Evolutionary conservation across 2,888 invertebrate species (phyloP), one percentile per base, ranked within the genome.

Genomic region (Drosophila cracens): DNA sequence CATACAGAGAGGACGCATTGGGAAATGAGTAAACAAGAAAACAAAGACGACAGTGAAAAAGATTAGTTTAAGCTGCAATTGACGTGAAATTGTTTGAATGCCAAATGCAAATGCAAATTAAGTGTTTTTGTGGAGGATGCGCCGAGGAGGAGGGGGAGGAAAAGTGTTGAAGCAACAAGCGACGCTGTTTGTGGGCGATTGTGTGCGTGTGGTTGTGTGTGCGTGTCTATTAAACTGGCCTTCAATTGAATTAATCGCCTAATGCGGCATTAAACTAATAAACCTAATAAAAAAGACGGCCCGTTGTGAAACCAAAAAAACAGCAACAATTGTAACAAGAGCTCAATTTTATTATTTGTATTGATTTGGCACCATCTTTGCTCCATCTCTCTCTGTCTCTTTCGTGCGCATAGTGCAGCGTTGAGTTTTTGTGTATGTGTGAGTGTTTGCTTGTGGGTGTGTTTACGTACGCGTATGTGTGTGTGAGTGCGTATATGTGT

Each of bases 241-340:
- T 84, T 86, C 84, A 87, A 83, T 84, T 76, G 69, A 79, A 87
- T 82, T 87, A 72, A 82, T 69, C 62, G 70, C 75, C 57, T 74
- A 79, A 73, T 79, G 53, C 74, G 75, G 73, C 74, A 79, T 81
- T 81, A 73, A 82, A 79, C 74, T 79, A 88, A 76, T 85, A 69
- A 83, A 76, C 69, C 71, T 83, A 82, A 71, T 66, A 59, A 52
- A 70, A 67, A 16, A 70, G 71, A 66, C 63, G 48, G 16, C 77
- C 69, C 63, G 70, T 69, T 72, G 81, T 66, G 83, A 58, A 68
- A 46, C 29, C 7, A 16, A 66, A 57, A 36, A 25, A 31, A 13
- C 13, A 69, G 52, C 29, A 65, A 56, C 27, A 69, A 53, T 51
- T 60, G 38, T 34, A 70, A 62, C 56, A 56, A 56, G 68, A 46